Base-by-base conservation (phyloP, 2,113 vertebrate genomes). In the Myanophis thanlyinensis region DNA sequence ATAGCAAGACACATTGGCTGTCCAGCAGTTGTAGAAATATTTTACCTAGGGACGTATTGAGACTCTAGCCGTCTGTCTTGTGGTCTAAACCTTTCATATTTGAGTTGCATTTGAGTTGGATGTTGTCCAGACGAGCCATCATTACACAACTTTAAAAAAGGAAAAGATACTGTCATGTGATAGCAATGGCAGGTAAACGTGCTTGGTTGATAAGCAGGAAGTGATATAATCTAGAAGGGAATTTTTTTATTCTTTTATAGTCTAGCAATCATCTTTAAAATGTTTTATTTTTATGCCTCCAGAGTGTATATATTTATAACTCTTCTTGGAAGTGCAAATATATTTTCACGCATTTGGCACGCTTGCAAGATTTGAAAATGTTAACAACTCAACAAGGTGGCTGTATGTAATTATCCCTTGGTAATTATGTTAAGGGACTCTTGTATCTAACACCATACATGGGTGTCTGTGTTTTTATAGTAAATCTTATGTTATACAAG, bases 401-500 rank as follows among this genome's bases (percentile, higher is more conserved):
- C 67, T 22, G 44, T 15, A 11, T 44, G 25, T 20, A 91, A 91
- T 85, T 54, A 46, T 85, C 51, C 25, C 12, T 85, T 44, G 13
- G 15, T 80, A 80, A 80, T 80, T 80, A 80, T 80, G 35, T 80
- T 80, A 80, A 80, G 40, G 6, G 48, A 10, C 13, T 73, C 48
- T 80, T 88, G 35, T n/a, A 23, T 3, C 48, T 91, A 53, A 1
- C 91, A 35, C 10, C 93, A 35, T 56, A 56, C 12, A 23, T 73
- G 44, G 10, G 1, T 0, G 53, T 80, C 67, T 80, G 67, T 40
- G 6, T 80, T 80, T 80, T 35, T 80, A 80, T 40, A 40, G 20
- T 40, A 80, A 80, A 80, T 80, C n/a, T 80, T 8, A 80, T 40
- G 94, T 10, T 91, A 91, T 95, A 93, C 90, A 85, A 85, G 10